Evolutionary conservation across 2,888 invertebrate species (phyloP).

Genomic region (Tipula unca): DNA sequence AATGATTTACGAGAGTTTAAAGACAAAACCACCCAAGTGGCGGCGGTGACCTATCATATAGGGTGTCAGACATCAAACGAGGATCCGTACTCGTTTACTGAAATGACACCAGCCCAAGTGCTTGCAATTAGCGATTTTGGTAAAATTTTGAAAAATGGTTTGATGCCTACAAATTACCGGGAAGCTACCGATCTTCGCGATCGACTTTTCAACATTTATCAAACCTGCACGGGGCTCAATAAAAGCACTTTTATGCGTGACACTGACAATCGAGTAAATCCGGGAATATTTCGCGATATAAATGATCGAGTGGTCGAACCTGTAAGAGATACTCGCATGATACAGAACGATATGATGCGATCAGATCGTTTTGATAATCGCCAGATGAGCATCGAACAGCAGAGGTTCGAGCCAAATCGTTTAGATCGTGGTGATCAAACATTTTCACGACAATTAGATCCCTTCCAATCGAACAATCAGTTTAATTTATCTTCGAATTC

Average conservation of each 20-base stretch:
- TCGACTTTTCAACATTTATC: not conserved
- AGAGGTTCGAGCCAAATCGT: not conserved
- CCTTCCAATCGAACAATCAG: not conserved
- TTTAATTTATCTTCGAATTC: not conserved
- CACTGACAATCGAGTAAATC: not conserved
- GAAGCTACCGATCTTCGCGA: constrained; percentile 14
- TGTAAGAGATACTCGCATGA: not conserved
- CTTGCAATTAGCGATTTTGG: constrained; percentile 21
- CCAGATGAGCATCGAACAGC: not conserved
- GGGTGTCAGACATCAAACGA: not conserved
- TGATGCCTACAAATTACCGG: not conserved
- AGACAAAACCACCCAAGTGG: not conserved
- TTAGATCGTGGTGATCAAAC: not conserved
- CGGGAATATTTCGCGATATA: not conserved
- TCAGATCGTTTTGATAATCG: not conserved
- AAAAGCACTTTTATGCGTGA: not conserved
- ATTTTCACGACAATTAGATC: not conserved
- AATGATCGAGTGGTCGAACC: not conserved
- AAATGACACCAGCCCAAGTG: constrained; percentile 22
- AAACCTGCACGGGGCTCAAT: not conserved
- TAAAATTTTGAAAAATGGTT: constrained; percentile 8
- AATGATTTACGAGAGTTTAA: not conserved
- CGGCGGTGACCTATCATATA: not conserved
- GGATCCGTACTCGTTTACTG: not conserved
- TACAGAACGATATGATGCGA: not conserved